phyloP scores from a whole-genome alignment of 1,140 invertebrate genomes.

The Pararge aegeria region DNA sequence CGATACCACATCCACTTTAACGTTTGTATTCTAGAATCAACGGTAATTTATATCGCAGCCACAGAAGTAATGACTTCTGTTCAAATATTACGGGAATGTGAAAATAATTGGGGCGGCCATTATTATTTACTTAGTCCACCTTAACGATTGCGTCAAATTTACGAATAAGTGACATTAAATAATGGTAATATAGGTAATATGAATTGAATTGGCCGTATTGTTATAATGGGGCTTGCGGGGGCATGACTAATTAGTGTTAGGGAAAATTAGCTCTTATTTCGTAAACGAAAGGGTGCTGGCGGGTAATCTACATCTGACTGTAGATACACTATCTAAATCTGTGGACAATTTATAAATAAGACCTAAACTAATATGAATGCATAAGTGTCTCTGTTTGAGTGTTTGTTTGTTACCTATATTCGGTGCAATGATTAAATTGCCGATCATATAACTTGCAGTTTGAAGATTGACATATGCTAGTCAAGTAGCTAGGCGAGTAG shows the following conservation, averaged over 20 bases:
- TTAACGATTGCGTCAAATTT: slow-evolving; percentile 32
- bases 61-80: slow-evolving; percentile 39
- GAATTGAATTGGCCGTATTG: slow-evolving; percentile 10
- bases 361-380: too few relatives aligned
- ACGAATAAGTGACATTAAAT: slow-evolving; percentile 28
- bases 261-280: too few relatives aligned
- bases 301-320: too few relatives aligned
- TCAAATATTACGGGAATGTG: slow-evolving; percentile 53
- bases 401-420: too few relatives aligned
- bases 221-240: neutral
- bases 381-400: too few relatives aligned
- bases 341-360: too few relatives aligned
- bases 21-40: slow-evolving; percentile 7
- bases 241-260: neutral
- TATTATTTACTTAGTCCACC: slow-evolving; percentile 41
- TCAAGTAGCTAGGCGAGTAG: too few relatives aligned
- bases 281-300: too few relatives aligned
- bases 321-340: too few relatives aligned
- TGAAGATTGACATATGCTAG: too few relatives aligned
- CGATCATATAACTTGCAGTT: too few relatives aligned
- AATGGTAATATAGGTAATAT: slow-evolving; percentile 5
- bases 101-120: slow-evolving; percentile 54
- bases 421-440: too few relatives aligned
- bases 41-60: slow-evolving; percentile 39
- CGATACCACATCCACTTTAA: neutral